Evolutionary conservation across 1,140 invertebrate genomes (phyloP).

Genomic region (Calliphora vicina): DNA sequence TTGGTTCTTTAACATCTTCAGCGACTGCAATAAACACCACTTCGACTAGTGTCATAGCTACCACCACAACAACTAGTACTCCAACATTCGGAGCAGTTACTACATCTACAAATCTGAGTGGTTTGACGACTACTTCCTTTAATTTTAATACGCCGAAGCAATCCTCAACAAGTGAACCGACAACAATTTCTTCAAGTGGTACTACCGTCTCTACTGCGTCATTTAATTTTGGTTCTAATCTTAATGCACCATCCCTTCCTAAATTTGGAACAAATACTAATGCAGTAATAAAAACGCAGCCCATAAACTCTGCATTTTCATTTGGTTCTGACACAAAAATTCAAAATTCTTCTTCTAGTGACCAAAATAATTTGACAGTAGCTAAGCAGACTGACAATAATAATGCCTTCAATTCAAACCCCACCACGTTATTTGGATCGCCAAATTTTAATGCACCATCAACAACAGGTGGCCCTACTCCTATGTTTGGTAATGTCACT

Average conservation of each 20-base stretch:
- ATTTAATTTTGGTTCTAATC: not conserved
- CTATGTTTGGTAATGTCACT: not conserved
- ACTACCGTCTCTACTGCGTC: not conserved
- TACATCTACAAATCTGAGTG: not conserved
- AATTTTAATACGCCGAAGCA: not conserved
- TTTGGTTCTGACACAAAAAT: slow-evolving; percentile 18
- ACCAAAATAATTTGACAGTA: not conserved
- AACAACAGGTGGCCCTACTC: not conserved
- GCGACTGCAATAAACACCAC: not conserved
- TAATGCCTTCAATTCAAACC: not conserved
- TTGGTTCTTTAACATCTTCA: slow-evolving; percentile 31
- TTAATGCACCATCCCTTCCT: not conserved
- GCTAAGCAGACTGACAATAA: not conserved
- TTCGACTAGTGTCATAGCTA: not conserved
- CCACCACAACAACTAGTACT: not conserved
- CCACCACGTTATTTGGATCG: not conserved
- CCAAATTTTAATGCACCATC: not conserved
- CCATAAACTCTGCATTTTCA: slow-evolving; percentile 1
- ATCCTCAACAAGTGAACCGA: not conserved
- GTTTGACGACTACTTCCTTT: not conserved
- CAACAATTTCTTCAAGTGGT: not conserved
- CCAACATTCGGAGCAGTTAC: not conserved
- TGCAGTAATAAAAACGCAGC: slow-evolving; percentile 39
- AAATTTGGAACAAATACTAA: not conserved
- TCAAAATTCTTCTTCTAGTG: not conserved